These are phyloP conservation scores for Ericerus pela DNA, from an alignment of 1,140 invertebrate genomes.

Conservation along the genomic window DNA sequence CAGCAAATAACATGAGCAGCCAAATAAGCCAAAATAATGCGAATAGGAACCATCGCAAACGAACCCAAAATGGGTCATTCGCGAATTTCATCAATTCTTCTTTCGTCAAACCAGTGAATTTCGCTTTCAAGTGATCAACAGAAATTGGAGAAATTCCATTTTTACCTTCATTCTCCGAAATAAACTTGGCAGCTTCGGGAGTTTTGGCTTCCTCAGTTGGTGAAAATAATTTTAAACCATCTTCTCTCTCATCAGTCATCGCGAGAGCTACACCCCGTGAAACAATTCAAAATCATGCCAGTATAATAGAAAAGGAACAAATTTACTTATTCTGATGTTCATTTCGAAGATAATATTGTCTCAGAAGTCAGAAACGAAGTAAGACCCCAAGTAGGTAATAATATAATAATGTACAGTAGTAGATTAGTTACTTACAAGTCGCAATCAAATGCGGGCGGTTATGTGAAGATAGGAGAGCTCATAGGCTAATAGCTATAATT, in stretches of 20 bases:
- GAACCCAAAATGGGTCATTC: conserved; percentile 83
- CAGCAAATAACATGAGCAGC: conserved; percentile 68
- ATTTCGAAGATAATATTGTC: too few species aligned
- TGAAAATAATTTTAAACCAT: neutral
- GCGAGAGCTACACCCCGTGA: too few species aligned
- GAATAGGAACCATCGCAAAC: conserved; percentile 69
- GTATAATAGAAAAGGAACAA: too few species aligned
- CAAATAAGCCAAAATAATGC: conserved; percentile 72
- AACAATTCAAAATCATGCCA: too few species aligned
- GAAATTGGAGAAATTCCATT: neutral
- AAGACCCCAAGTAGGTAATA: too few species aligned
- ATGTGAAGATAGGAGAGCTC: too few species aligned
- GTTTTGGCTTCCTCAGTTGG: neutral
- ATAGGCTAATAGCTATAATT: too few species aligned
- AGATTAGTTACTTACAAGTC: too few species aligned
- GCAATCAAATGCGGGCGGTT: too few species aligned
- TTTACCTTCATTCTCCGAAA: neutral
- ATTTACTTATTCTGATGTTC: too few species aligned
- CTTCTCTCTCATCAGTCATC: neutral
- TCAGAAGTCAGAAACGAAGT: too few species aligned
- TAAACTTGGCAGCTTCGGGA: neutral
- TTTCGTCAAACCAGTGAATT: conserved; percentile 67
- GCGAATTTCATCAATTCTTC: conserved; percentile 83
- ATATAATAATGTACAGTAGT: too few species aligned
- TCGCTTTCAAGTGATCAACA: conserved; percentile 36